Evolutionary conservation across 2,797 vertebrate genomes (phyloP), one percentile per base, ranked within the genome.

Genomic region (Lacerta bilineata): DNA sequence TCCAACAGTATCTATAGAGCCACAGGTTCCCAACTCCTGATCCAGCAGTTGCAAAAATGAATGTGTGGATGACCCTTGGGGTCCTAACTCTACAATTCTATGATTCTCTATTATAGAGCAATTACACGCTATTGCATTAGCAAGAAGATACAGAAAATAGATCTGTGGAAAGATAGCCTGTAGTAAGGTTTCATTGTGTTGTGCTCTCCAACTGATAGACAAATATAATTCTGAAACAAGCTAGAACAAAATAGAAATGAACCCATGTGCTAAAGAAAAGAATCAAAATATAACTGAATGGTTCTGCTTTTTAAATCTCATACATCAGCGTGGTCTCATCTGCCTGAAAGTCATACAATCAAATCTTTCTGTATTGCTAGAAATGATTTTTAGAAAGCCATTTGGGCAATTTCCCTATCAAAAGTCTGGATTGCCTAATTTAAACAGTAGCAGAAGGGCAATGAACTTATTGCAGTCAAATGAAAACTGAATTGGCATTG

Each of bases 401-500:
- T 50, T 46, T 7, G 89, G 86, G n/a, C 10, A 3, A 0, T 0
- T 55, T 69, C 18, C 1, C 77, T 89, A 46, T 66, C 83, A 88
- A 50, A 90, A 13, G 29, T n/a, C 64, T 81, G 8, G 11, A 29
- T 77, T 33, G 76, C 68, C 41, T 68, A 82, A 15, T 20, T 23
- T 74, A 10, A 91, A 77, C 2, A 11, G 0, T 2, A 91, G 80
- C 84, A 90, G 3, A 78, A 17, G 68, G 85, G 11, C 36, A 84
- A 55, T 59, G 46, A 8, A 46, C 55, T 8, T 55, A 87, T 72
- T 85, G 79, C 46, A 87, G 15, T 10, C 75, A 20, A 55, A 85
- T 86, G 87, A 90, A 41, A 91, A 90, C 91, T 78, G 72, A 46
- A 89, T 18, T 75, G 25, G 8, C 50, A 39, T 86, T 90, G 91